These are phyloP conservation scores for Aspidiotus rigidus DNA, from an alignment of 2,888 invertebrate species.

Conservation along the genomic window DNA sequence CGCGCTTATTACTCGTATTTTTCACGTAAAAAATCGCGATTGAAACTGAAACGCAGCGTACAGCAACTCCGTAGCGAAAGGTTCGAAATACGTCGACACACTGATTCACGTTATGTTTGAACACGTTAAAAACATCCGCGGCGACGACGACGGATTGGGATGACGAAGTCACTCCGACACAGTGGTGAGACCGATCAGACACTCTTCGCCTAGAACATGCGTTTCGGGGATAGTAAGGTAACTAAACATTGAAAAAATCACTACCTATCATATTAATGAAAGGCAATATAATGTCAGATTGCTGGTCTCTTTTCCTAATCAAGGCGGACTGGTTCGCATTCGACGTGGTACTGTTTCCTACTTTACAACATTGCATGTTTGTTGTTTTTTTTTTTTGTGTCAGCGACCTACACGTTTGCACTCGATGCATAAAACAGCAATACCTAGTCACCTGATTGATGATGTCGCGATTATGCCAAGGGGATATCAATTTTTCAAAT, in stretches of 20 bases:
- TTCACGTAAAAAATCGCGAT: too few species aligned
- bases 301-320: constrained; percentile 3
- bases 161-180: neutral
- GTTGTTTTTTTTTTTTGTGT: too few species aligned
- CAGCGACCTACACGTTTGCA: neutral
- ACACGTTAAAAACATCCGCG: neutral
- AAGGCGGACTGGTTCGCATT: constrained; percentile 13
- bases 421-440: neutral
- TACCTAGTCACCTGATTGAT: too few species aligned
- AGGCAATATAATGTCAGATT: constrained; percentile 1
- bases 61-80: neutral
- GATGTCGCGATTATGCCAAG: too few species aligned
- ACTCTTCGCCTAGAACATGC: neutral
- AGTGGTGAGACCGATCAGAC: neutral
- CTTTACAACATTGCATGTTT: neutral
- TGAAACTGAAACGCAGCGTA: neutral
- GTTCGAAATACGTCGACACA: constrained; percentile 24
- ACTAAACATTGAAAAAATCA: constrained; percentile 5
- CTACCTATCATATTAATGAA: constrained; percentile 1
- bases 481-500: too few species aligned
- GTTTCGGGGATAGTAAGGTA: constrained; percentile 3
- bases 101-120: constrained; percentile 19
- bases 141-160: neutral
- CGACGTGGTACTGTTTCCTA: neutral
- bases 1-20: neutral